A percentile compares a stretch with the other conserved stretches of the same genome.
These are phyloP conservation scores for Argyresthia goedartella DNA, from an alignment of 2,888 invertebrate species.

Conservation along the genomic window DNA sequence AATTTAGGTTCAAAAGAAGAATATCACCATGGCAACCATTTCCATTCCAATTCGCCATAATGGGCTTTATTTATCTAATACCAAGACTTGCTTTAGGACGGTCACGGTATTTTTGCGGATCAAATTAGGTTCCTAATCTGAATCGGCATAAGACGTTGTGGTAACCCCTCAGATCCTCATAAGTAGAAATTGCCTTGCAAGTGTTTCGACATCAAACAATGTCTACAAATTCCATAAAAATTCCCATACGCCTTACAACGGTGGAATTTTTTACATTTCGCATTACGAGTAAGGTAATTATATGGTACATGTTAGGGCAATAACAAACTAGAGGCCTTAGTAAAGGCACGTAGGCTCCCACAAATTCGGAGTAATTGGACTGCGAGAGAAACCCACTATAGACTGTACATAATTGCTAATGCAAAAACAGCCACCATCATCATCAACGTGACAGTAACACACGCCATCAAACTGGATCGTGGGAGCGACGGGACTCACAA, in stretches of 20 bases:
- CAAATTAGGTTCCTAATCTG: too few relatives aligned
- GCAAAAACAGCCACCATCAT: conserved; percentile 60
- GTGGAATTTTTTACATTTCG: background rate
- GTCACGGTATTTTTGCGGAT: too few relatives aligned
- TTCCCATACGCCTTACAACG: conserved; percentile 1
- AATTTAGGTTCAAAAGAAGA: too few relatives aligned
- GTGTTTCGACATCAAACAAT: background rate
- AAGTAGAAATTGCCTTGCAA: background rate
- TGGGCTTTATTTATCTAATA: too few relatives aligned
- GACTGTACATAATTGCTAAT: conserved; percentile 64
- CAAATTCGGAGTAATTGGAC: conserved; percentile 58
- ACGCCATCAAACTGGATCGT: conserved; percentile 61
- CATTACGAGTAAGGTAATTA: conserved; percentile 4
- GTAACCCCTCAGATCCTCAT: background rate
- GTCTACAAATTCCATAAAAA: conserved; percentile 1
- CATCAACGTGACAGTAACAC: conserved; percentile 49
- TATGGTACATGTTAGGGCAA: conserved; percentile 30
- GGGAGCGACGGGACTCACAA: conserved; percentile 60
- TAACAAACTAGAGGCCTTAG: conserved; percentile 48
- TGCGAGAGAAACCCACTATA: conserved; percentile 54
- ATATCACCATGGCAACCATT: too few relatives aligned
- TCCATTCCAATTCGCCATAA: too few relatives aligned
- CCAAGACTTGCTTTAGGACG: too few relatives aligned
- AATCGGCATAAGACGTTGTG: background rate
- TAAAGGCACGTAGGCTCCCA: conserved; percentile 37